Conservation (phyloP, 2,797 vertebrate genomes). For the Pachyuromys duprasi region DNA sequence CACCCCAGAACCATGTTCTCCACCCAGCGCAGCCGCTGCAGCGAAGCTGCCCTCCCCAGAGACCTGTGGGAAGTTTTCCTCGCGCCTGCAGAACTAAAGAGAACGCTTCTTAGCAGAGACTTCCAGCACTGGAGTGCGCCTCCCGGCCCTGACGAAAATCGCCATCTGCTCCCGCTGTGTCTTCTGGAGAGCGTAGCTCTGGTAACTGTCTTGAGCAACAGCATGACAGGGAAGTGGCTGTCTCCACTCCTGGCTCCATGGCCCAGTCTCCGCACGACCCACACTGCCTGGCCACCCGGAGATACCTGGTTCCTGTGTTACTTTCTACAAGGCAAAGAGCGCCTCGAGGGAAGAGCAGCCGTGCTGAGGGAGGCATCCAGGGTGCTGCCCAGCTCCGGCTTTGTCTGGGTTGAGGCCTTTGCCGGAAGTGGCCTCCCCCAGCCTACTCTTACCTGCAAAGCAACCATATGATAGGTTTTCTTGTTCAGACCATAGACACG, state of each 20-base stretch:
- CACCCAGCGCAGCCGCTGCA: neutral
- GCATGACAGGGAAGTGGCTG: neutral
- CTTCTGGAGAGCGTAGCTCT: neutral
- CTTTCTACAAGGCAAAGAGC: neutral
- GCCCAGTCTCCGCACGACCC: neutral
- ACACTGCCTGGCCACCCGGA: neutral
- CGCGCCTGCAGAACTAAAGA: neutral
- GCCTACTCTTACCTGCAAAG: neutral
- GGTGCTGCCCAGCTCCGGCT: neutral
- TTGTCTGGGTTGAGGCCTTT: neutral
- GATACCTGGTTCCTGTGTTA: neutral
- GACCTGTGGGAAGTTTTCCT: neutral
- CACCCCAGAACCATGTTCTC: neutral
- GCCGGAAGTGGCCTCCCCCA: neutral
- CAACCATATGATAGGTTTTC: neutral
- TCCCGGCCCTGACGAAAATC: neutral
- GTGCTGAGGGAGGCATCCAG: neutral
- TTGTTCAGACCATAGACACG: neutral
- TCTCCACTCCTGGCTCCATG: neutral
- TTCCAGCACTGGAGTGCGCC: neutral
- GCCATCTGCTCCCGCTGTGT: neutral
- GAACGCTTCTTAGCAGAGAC: neutral
- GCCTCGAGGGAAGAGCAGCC: neutral
- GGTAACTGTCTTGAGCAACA: neutral
- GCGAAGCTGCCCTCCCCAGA: fast-evolving